phyloP scores from a whole-genome alignment of 2,888 invertebrate species.

The Tillus elongatus region DNA sequence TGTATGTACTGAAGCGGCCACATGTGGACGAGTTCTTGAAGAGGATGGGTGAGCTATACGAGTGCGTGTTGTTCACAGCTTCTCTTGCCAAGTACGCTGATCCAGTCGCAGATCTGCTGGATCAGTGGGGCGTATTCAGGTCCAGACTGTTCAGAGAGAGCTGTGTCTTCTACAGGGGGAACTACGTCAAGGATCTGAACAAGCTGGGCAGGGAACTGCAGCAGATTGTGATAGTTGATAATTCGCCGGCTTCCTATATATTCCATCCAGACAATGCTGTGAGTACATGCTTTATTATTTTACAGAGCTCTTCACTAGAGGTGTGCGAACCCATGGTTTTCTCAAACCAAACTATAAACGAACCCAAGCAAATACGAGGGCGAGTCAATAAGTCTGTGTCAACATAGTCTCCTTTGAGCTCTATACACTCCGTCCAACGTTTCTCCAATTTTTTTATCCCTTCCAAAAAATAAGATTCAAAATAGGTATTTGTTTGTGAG shows the following conservation, averaged over 20 bases:
- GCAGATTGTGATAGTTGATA: slow-evolving; percentile 97
- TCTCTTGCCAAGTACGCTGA: slow-evolving; percentile 99
- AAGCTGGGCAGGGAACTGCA: slow-evolving; percentile 92
- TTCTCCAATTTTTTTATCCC: no score
- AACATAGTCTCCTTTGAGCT: no score
- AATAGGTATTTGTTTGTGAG: no score
- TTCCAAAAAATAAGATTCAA: no score
- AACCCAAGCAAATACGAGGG: no score
- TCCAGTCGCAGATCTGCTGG: slow-evolving; percentile 96
- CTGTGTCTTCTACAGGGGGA: slow-evolving; percentile 99
- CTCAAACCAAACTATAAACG: no score
- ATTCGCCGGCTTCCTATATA: slow-evolving; percentile 99
- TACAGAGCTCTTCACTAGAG: no score
- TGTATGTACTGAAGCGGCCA: slow-evolving; percentile 97
- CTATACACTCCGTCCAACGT: no score
- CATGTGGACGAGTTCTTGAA: slow-evolving; percentile 98
- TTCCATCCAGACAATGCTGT: slow-evolving; percentile 99
- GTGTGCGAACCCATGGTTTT: no score
- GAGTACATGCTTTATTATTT: slow-evolving; percentile 46
- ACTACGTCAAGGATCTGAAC: slow-evolving; percentile 99
- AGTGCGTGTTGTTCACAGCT: slow-evolving; percentile 98
- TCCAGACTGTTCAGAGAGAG: slow-evolving; percentile 97
- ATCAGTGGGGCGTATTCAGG: slow-evolving; percentile 93
- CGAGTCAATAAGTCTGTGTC: no score
- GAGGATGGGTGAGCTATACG: slow-evolving; percentile 96